Evolutionary conservation across 2,888 invertebrate genomes (phyloP), one percentile per base, ranked within the genome.

Genomic region (Julus scandinavius): DNA sequence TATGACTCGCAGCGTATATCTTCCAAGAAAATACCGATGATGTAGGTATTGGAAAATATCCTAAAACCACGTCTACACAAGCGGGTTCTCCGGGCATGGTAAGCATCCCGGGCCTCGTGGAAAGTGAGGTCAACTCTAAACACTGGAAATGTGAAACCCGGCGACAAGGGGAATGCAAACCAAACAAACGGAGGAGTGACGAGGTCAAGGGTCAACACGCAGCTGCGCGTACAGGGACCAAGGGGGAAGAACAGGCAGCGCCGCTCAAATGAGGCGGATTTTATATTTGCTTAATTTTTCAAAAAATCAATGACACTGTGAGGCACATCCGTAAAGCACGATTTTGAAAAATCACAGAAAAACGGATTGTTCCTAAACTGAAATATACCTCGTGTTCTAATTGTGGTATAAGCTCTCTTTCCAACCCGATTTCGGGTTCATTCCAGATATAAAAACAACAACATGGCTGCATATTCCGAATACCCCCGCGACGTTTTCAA

Each of bases 151-250:
- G 13, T 4, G 80, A 80, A 38, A 80, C 80, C 80, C 80, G 15
- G 6, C 20, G 80, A 80, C 29, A 29, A 7, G 7, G 80, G 38
- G 80, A 38, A 80, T 80, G 80, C 7, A 80, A 80, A 80, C 29
- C 80, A 80, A 80, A 80, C 80, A 80, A 80, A 80, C 29, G 80
- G 80, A 80, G 80, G 80, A 80, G 80, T 80, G 80, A 80, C 80
- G 80, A 80, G 80, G 80, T 38, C 80, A 13, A 13, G 29, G 80
- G 80, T 80, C 38, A 38, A 80, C 38, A 11, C 80, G 80, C 80
- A 80, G 80, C 80, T 80, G 80, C 80, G 29, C 29, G 20, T 29
- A 29, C 20, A 20, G 72, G 45, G 72, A 11, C 80, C 80, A 20
- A 80, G 38, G 38, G 80, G n/a, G 80, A 29, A 7, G 38, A 38